Percentiles rank a stretch among this genome's conserved stretches.
Evolutionary conservation across 2,797 vertebrate genomes (phyloP).

Genomic region (Microctenopoma stevenorrisi): DNA sequence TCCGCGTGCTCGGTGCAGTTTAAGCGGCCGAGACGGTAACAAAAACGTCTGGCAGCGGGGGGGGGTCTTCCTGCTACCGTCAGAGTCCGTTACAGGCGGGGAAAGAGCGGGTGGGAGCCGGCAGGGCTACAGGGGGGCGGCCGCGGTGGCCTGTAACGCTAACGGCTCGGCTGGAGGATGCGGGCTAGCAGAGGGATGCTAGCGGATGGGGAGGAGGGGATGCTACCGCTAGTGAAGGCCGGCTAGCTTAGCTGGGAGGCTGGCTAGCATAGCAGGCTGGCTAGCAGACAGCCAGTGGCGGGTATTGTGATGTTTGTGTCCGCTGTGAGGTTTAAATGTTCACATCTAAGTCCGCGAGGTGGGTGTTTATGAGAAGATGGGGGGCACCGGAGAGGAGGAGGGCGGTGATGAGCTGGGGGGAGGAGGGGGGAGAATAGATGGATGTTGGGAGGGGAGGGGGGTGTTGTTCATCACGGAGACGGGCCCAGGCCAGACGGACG

Average conservation of each 20-base stretch:
- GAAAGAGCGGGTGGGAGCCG: background rate
- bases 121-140: background rate
- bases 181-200: slow-evolving; percentile 69
- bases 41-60: background rate
- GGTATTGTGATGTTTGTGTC: background rate
- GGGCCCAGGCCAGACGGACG: slow-evolving; percentile 66
- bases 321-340: background rate
- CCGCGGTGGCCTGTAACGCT: slow-evolving; percentile 32
- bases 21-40: slow-evolving; percentile 11
- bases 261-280: slow-evolving; percentile 27
- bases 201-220: slow-evolving; percentile 35
- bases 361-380: slow-evolving; percentile 4
- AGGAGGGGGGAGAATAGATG: background rate
- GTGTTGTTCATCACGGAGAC: slow-evolving; percentile 51
- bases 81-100: background rate
- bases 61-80: background rate
- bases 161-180: slow-evolving; percentile 63
- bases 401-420: too few relatives aligned
- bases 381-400: background rate
- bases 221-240: slow-evolving; percentile 63
- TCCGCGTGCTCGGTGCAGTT: slow-evolving; percentile 34
- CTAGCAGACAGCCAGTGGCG: slow-evolving; percentile 19
- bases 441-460: background rate
- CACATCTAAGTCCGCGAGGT: background rate
- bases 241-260: slow-evolving; percentile 26